These are phyloP conservation scores for Monopis laevigella DNA, from an alignment of 2,888 invertebrate species.

Conservation along the genomic window DNA sequence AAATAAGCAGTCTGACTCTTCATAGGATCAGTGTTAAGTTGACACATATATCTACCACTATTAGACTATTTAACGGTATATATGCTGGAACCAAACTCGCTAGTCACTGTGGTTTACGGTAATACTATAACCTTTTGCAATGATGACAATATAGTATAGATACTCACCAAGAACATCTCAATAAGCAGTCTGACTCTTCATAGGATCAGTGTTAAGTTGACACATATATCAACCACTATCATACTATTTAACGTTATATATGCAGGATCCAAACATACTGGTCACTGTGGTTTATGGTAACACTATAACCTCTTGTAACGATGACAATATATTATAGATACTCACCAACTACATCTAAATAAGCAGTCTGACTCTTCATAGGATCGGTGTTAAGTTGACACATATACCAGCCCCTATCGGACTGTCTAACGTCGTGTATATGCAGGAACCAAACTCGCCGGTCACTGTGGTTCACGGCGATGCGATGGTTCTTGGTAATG, in stretches of 20 bases:
- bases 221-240: constrained; percentile 95
- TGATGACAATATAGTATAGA: constrained; percentile 54
- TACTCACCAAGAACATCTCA: constrained; percentile 86
- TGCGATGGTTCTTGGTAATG: constrained; percentile 90
- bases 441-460: constrained; percentile 88
- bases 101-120: constrained; percentile 86
- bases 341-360: constrained; percentile 89
- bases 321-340: constrained; percentile 42
- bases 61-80: constrained; percentile 83
- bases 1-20: constrained; percentile 89
- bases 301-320: constrained; percentile 90
- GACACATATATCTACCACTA: constrained; percentile 93
- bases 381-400: constrained; percentile 94
- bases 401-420: constrained; percentile 92
- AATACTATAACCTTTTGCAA: constrained; percentile 90
- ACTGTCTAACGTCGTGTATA: constrained; percentile 84
- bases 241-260: constrained; percentile 84
- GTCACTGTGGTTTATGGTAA: constrained; percentile 86
- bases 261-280: constrained; percentile 87
- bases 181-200: constrained; percentile 90
- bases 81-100: constrained; percentile 87
- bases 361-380: constrained; percentile 91
- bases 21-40: constrained; percentile 94
- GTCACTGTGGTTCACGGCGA: constrained; percentile 86
- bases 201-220: constrained; percentile 92